Evolutionary conservation across 2,888 invertebrate species (phyloP), one percentile per base, ranked within the genome.

Genomic region (Pterostichus madidus): DNA sequence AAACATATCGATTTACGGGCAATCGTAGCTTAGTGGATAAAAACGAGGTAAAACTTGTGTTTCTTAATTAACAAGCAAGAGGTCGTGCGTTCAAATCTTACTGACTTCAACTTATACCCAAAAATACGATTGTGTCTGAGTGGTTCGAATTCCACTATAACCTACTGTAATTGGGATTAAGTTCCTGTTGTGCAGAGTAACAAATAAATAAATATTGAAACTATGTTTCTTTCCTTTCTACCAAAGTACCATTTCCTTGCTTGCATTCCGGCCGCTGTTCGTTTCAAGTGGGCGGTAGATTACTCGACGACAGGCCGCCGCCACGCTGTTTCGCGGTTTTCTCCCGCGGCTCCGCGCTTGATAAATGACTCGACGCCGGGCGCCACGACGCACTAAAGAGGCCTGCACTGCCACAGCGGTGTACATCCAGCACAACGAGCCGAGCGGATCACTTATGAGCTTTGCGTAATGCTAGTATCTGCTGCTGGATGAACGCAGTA

Each of bases 201-300:
- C n/a, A n/a, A n/a, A n/a, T n/a, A n/a, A n/a, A n/a, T n/a, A n/a
- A n/a, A n/a, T n/a, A n/a, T n/a, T n/a, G n/a, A n/a, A n/a, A n/a
- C n/a, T n/a, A n/a, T n/a, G n/a, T 8, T 39, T 39, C 39, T 39
- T 39, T 8, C 39, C 39, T 39, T 1, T 31, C 32, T 32, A 35
- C 0, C 56, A 6, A 17, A 13, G 56, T 15, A 11, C 56, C 7
- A 53, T 8, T 39, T 39, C 39, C 8, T 15, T 10, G 56, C 7
- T 8, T 10, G 56, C 13, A 53, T 35, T 44, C 24, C 39, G 73
- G 15, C 73, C 73, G 5, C 46, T 73, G 73, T 44, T 24, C 59
- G 59, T 31, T 59, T 73, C 73, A 73, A 73, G 73, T 73, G 49
- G 76, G 52, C 31, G 76, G 76, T 76, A 76, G 76, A 76, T 76